Evolutionary conservation across 64 coral and sea anemone genomes (phyloP), one percentile per base, ranked within the genome.

Genomic region (Montipora capricornis): DNA sequence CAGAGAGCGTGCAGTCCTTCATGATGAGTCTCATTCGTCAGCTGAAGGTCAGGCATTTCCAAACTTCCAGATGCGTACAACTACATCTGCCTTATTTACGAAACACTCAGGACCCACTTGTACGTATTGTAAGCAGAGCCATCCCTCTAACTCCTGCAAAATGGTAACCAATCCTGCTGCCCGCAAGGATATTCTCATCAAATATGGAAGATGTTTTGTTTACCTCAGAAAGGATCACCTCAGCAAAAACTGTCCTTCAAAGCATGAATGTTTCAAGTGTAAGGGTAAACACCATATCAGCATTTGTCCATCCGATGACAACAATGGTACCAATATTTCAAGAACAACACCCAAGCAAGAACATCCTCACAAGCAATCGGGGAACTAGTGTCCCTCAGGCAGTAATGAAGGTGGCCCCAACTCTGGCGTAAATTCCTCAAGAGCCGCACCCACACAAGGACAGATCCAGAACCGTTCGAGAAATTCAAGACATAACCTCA

Each of bases 171-270:
- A 78, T 60, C 10, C 26, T n/a, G 83, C 61, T 24, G 82, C 91
- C 20, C 62, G 83, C 19, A 93, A 79, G 44, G 75, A 68, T 9
- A 45, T 87, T 69, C 83, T 87, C 8, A 88, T 16, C 14, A 76
- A 77, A 80, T 37, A 68, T 14, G 83, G 91, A 80, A 57, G 59
- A 49, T 93, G 91, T 80, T 93, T 69, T 68, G 75, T 92, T 29
- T 87, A 75, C 55, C 73, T 87, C 17, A 93, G 69, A 73, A 86
- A 75, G 76, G 61, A 75, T n/a, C 91, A 88, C 66, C 47, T 93
- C 4, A 50, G 51, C 12, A 77, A 44, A 44, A 44, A 93, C 15
- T 93, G 92, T 15, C 57, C 50, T 22, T 88, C 92, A 79, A 84
- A 81, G n/a, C 59, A 57, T 13, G 55, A 88, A 14, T 88, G 84